Conservation (phyloP, 2,888 invertebrate species). For the Sycophila texana region DNA sequence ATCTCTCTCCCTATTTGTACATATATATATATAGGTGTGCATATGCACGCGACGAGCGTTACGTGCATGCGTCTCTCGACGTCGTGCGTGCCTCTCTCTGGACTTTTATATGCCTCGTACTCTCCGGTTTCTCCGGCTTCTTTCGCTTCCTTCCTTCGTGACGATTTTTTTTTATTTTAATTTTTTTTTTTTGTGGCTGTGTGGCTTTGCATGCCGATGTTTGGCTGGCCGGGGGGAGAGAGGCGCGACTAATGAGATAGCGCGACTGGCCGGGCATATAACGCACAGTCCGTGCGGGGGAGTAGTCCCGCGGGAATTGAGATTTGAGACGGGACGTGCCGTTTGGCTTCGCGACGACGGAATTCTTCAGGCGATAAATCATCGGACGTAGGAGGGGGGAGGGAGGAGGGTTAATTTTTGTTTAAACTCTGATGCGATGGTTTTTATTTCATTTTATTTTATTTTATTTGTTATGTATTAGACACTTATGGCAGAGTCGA, state of each 20-base stretch:
- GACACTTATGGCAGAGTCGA: neutral
- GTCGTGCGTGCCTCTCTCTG: no score
- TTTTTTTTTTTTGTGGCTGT: neutral
- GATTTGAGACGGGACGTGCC: neutral
- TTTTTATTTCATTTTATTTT: constrained; percentile 6
- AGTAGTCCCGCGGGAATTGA: constrained; percentile 8
- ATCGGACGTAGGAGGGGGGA: neutral
- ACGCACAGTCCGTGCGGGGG: constrained; percentile 1
- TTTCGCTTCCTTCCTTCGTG: neutral
- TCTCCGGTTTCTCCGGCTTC: neutral
- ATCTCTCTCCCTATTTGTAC: no score
- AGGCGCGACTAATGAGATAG: constrained; percentile 25
- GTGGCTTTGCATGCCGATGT: constrained; percentile 14
- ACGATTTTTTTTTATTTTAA: neutral
- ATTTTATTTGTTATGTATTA: neutral
- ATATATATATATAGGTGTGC: no score
- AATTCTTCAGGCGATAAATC: constrained; percentile 13
- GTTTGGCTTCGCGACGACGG: neutral
- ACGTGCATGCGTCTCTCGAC: no score
- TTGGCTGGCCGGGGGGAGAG: neutral
- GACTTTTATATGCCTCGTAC: no score
- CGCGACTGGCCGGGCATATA: constrained; percentile 5
- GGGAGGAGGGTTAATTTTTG: neutral
- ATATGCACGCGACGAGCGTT: no score
- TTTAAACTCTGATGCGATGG: neutral